Base-by-base conservation (phyloP, 2,113 vertebrate species). In the Herpailurus yagouaroundi region DNA sequence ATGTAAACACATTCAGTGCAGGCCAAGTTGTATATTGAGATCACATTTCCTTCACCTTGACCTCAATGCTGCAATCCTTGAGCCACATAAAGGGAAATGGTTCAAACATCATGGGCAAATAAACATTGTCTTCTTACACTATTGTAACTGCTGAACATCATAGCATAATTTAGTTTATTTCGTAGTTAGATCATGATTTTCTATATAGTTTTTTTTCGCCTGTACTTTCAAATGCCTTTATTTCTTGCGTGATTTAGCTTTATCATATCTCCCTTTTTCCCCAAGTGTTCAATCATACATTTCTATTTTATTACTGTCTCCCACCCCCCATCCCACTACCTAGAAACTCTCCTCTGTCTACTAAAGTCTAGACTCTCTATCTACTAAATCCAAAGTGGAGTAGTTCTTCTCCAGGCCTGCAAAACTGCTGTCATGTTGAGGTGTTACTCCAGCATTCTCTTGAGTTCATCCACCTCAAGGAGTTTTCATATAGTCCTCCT, bases 171-270 rank as follows among this genome's bases (percentile, higher is more conserved):
- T 52, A 63, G 29, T 81, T 91, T 55, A 41, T 63, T 88, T 88
- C 45, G 23, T 16, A 91, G 38, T 89, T 89, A 82, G 33, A 84
- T 38, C 11, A 88, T 95, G 29, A 83, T 29, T 91, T 91, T 84
- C 25, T 77, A 73, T 91, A 93, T 15, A n/a, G 12, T 81, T 92
- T 92, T 76, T 13, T 33, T n/a, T 9, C 9, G 10, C 23, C n/a
- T 55, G 9, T 29, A 71, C 7, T 80, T 83, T 52, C 27, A 91
- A 96, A 83, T 64, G 38, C 2, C 14, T 95, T 79, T 66, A 48
- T 57, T 93, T 79, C 33, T 88, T 63, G 13, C 27, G 50, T 69
- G 27, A 69, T 95, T 96, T 76, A 52, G 19, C 23, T 96, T 93
- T 76, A 85, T 74, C 64, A 85, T 60, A 1, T 3, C 29, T 18